Evolutionary conservation across 2,113 vertebrate genomes (phyloP).

Genomic region (Phyllostomus hastatus): DNA sequence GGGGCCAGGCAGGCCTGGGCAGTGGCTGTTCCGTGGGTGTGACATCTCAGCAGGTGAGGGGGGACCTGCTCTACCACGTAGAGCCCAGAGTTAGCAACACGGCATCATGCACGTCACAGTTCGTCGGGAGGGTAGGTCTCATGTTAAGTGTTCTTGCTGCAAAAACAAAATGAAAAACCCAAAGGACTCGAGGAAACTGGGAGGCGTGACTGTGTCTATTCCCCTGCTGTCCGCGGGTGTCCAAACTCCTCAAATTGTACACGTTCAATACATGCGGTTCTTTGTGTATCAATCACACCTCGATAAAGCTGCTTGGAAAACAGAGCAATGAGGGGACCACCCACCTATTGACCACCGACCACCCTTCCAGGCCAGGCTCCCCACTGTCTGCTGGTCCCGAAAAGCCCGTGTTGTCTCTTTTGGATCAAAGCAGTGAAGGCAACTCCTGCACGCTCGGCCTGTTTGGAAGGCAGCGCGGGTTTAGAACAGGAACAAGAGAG

Average conservation of each 20-base stretch:
- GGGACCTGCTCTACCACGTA: no score
- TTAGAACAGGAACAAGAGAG: not conserved
- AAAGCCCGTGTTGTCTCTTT: not conserved
- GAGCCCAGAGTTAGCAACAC: no score
- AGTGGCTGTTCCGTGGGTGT: no score
- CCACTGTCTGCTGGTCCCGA: not conserved
- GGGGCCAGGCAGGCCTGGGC: not conserved
- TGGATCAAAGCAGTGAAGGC: not conserved
- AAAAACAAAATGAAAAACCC: not conserved
- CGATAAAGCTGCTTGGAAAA: not conserved
- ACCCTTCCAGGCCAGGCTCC: no score
- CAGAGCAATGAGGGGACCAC: accelerated
- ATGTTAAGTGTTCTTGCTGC: not conserved
- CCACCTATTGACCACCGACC: not conserved
- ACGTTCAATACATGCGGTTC: no score
- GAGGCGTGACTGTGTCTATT: not conserved
- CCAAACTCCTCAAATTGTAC: no score
- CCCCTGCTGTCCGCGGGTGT: no score
- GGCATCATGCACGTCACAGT: no score
- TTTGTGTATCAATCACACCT: not conserved
- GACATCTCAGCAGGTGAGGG: no score
- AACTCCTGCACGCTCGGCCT: not conserved
- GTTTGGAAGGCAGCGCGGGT: not conserved
- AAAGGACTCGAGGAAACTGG: not conserved
- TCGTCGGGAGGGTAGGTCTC: no score